Percentiles rank a stretch among this genome's conserved stretches.
These are phyloP conservation scores for Coreoperca whiteheadi DNA, from an alignment of 2,113 vertebrate species.

Conservation along the genomic window DNA sequence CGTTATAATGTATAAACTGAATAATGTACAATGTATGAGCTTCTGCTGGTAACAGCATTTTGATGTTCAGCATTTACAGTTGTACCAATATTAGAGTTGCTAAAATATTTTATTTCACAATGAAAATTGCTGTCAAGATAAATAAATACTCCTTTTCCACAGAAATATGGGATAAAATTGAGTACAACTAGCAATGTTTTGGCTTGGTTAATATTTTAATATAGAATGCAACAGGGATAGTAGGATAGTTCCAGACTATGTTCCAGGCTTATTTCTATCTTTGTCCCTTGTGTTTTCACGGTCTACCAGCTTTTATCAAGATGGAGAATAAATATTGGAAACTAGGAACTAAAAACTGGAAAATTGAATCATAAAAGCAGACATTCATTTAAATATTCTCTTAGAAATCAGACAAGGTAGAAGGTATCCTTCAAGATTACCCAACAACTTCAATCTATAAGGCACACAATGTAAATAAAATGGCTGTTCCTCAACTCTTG, in stretches of 20 bases:
- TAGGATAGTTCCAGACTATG: background rate
- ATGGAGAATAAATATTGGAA: background rate
- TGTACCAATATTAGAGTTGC: background rate
- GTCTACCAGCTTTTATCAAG: background rate
- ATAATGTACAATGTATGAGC: background rate
- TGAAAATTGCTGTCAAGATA: background rate
- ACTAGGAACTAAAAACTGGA: background rate
- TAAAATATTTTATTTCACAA: background rate
- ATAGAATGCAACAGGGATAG: too few relatives aligned
- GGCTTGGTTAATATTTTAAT: background rate
- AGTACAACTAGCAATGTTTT: background rate
- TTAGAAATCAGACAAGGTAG: background rate
- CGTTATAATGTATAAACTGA: background rate
- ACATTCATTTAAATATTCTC: background rate
- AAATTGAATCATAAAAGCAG: background rate
- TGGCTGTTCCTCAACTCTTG: conserved; percentile 20
- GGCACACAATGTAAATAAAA: conserved; percentile 39
- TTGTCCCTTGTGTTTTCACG: background rate
- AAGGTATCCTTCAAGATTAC: background rate
- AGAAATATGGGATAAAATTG: background rate
- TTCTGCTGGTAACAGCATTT: background rate
- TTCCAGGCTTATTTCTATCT: background rate
- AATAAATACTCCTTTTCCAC: background rate
- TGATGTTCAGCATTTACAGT: background rate
- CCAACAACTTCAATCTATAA: background rate